Conservation (phyloP, 1,140 invertebrate species). For the Oryzaephilus surinamensis region DNA sequence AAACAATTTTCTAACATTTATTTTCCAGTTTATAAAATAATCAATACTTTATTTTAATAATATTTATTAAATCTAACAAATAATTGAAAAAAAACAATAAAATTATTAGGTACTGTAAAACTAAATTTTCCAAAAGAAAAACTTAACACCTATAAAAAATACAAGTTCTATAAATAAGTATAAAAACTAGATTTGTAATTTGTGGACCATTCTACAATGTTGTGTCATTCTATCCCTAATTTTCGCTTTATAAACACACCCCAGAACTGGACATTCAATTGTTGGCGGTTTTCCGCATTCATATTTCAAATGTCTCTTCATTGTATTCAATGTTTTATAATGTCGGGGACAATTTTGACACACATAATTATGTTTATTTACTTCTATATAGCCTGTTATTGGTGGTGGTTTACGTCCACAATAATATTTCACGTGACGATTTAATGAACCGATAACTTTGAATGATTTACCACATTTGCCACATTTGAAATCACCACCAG, state of each 20-base stretch:
- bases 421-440: slow-evolving; percentile 41
- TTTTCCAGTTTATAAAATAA: too few relatives aligned
- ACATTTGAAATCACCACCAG: too few relatives aligned
- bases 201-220: slow-evolving; percentile 37
- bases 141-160: too few relatives aligned
- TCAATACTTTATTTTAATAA: too few relatives aligned
- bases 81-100: too few relatives aligned
- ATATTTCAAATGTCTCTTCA: slow-evolving; percentile 42
- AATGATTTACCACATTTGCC: slow-evolving; percentile 44
- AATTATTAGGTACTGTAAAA: too few relatives aligned
- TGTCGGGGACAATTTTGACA: slow-evolving; percentile 40
- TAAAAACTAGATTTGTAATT: too few relatives aligned
- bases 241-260: slow-evolving; percentile 37
- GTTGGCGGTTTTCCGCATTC: slow-evolving; percentile 42
- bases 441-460: slow-evolving; percentile 40
- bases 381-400: slow-evolving; percentile 20
- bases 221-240: slow-evolving; percentile 38
- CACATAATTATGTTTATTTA: slow-evolving; percentile 13
- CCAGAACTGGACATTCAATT: slow-evolving; percentile 42
- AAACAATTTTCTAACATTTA: too few relatives aligned
- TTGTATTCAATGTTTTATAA: slow-evolving; percentile 40
- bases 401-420: slow-evolving; percentile 42
- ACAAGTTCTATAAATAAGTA: too few relatives aligned
- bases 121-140: too few relatives aligned
- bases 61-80: too few relatives aligned